Evolutionary conservation across 2,113 vertebrate species (phyloP).

Genomic region (Macaca fascicularis): T2T-MFA8v1.1 NC_088381.1:14832501-14833000

Average conservation of each 20-base stretch:
- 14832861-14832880: not conserved
- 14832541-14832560: not conserved
- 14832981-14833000: not conserved
- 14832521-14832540: not conserved
- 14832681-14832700: not conserved
- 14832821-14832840: not conserved
- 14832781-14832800: not conserved
- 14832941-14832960: not conserved
- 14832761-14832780: not conserved
- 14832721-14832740: not conserved
- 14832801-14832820: not conserved
- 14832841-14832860: not conserved
- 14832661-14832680: not conserved
- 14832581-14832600: not conserved
- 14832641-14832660: not conserved
- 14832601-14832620: not conserved
- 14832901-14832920: not conserved
- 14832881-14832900: not conserved
- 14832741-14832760: not conserved
- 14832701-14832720: not conserved
- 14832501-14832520: not conserved
- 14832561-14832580: not conserved
- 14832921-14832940: not conserved
- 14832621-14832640: not conserved
- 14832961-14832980: not conserved